Evolutionary conservation across 2,113 vertebrate genomes (phyloP), one percentile per base, ranked within the genome.

Genomic region (Planiliza haematocheilus): DNA sequence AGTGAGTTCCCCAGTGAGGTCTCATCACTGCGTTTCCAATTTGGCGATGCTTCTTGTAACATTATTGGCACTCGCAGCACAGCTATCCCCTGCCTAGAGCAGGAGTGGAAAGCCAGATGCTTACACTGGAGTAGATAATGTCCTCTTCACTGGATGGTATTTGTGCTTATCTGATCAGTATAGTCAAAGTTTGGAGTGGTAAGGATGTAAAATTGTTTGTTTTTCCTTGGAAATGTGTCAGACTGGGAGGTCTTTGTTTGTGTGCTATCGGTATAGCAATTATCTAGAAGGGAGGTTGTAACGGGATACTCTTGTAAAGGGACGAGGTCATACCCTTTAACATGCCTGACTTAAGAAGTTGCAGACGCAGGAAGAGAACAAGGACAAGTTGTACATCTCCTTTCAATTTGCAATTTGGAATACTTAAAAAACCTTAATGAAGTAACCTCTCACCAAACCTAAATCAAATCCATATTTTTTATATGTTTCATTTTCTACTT

Each of bases 291-390:
- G 74, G 52, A 45, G 75, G 58, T 17, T 81, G 91, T 85, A 92
- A 93, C 7, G 0, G 73, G 87, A 92, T 87, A 91, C 66, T 78
- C 83, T 86, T 86, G 86, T 90, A 88, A 87, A 75, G 50, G 74
- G 45, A 79, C 45, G 3, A 80, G 89, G 85, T 91, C 90, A 11
- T 74, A 71, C 50, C 83, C 84, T 88, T 88, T 87, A 81, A 83
- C 86, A 88, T 88, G 86, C 77, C 84, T 42, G 51, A 64, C 48
- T 86, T 86, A 88, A 91, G 82, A 87, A 83, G 76, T 88, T 89
- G 78, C 88, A 92, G 84, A 82, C 72, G 49, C 60, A 60, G 43
- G 48, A 61, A 55, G 45, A 73, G 24, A 64, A 36, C 37, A 69
- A 37, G 53, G 57, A 58, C 49, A 57, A 39, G 59, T 62, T 67